Conservation (phyloP, 2,797 vertebrate species). For the Bryconaethiops microstoma region DNA sequence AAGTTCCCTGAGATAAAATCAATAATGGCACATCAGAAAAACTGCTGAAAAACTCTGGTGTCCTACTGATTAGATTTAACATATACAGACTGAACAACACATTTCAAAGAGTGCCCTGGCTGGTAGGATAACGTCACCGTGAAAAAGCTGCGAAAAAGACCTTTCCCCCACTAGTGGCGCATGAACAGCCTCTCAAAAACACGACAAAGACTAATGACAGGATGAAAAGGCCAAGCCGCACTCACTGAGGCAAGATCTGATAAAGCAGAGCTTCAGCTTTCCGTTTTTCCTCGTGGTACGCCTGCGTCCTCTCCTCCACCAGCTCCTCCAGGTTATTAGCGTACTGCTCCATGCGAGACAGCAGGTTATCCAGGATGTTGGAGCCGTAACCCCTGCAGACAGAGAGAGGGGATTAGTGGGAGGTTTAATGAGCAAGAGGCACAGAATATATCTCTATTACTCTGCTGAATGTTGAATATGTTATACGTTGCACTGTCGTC, state of each 20-base stretch:
- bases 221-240: constrained; percentile 3
- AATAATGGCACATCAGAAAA: background rate
- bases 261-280: constrained; percentile 86
- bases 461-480: too few relatives aligned
- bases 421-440: background rate
- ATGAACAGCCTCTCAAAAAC: background rate
- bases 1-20: too few relatives aligned
- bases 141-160: background rate
- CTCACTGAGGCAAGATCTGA: constrained; percentile 77
- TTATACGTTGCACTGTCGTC: too few relatives aligned
- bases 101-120: background rate
- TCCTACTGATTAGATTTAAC: too few relatives aligned
- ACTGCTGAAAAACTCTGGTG: too few relatives aligned
- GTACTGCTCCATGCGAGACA: constrained; percentile 87
- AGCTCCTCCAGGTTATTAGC: constrained; percentile 88
- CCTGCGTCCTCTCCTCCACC: constrained; percentile 86
- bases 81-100: background rate
- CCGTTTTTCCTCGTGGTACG: constrained; percentile 88
- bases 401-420: background rate
- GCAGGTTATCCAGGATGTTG: constrained; percentile 86
- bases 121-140: background rate
- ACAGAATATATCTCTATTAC: background rate
- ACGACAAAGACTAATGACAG: background rate
- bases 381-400: constrained; percentile 68
- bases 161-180: background rate